Base-by-base conservation (phyloP, 2,888 invertebrate species). In the Tenthredo distinguenda region DNA sequence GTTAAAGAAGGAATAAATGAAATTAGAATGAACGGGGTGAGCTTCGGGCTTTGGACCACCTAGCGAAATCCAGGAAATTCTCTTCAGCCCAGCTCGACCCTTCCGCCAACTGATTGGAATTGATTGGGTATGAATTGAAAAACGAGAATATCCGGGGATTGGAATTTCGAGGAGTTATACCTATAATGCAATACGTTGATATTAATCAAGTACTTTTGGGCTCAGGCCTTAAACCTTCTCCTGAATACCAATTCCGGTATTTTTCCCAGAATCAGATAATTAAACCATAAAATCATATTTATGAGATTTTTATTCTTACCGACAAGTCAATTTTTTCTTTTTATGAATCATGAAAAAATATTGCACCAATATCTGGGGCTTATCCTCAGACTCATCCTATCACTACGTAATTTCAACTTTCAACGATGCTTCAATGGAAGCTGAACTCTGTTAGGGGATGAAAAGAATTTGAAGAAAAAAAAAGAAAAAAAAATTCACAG, bases 271-370 rank as follows among this genome's bases (percentile, higher is more conserved):
- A 34, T 55, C 50, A 31, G 6, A 81, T 81, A 58, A 55, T 40
- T 81, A 62, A 9, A 10, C 40, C 62, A 62, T 15, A 21, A 81
- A 81, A 62, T 34, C 21, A 62, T 62, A 21, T 62, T 81, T 62
- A 62, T 9, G 62, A 62, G 81, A n/a, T 77, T 34, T 34, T 50
- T 55, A 47, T 77, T 50, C 50, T n/a, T 31, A 47, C 26, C 34
- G 43, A 12, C 40, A n/a, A n/a, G 74, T 77, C 77, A 50, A 26
- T 77, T 50, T 77, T 18, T 34, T 50, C 55, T 55, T 55, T 68
- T 68, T 26, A 31, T 77, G 50, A 34, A 18, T 55, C 55, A 55
- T 34, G 55, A 31, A 77, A 50, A 55, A 50, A 34, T 77, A 77
- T 55, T 15, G 31, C 55, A 77, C n/a, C 50, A 43, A 76, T 76